Conservation (phyloP, 2,888 invertebrate genomes). For the Corbicula japonica region DNA sequence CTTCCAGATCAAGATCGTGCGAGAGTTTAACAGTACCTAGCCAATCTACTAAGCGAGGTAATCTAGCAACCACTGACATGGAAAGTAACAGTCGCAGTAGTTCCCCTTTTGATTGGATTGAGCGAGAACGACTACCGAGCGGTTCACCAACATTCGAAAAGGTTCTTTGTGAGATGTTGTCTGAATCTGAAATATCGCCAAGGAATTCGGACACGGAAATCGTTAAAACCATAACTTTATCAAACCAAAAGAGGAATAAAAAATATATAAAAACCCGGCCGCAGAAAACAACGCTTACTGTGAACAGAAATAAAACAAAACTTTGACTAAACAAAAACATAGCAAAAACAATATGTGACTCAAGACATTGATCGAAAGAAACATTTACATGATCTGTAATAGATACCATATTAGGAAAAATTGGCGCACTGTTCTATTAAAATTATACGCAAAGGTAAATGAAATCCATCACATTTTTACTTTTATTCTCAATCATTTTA, state of each 20-base stretch:
- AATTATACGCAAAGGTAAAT: too few species aligned
- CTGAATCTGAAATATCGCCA: background rate
- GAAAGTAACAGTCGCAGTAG: background rate
- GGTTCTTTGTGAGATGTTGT: background rate
- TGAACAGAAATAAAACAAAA: background rate
- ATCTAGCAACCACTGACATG: background rate
- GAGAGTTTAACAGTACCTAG: too few species aligned
- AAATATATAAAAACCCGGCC: background rate
- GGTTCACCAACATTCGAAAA: background rate
- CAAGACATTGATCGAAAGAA: background rate
- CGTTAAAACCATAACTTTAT: background rate
- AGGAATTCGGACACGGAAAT: background rate
- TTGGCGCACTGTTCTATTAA: too few species aligned
- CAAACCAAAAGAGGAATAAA: background rate
- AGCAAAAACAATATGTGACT: too few species aligned
- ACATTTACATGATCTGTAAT: background rate
- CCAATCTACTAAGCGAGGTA: background rate
- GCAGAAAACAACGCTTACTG: background rate
- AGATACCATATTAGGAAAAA: background rate
- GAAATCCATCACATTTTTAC: too few species aligned
- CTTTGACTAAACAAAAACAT: background rate
- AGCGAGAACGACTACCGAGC: background rate
- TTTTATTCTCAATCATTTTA: too few species aligned
- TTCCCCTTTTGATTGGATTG: slow-evolving; percentile 1
- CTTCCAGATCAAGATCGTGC: background rate